Evolutionary conservation across 2,888 invertebrate genomes (phyloP).

Genomic region (Drosophila lutescens): DNA sequence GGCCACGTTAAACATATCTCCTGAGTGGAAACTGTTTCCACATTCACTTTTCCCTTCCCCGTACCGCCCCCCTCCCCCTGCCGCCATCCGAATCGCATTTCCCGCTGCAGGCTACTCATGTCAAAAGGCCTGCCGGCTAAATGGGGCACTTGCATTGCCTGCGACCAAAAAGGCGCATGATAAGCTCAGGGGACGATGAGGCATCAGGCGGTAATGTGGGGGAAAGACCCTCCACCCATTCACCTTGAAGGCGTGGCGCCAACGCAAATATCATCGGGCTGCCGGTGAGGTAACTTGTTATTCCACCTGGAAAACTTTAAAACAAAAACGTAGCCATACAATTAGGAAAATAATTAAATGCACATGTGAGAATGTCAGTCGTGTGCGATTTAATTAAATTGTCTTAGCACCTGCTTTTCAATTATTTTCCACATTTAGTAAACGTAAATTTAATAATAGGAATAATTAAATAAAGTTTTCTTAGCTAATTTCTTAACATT

Average conservation of each 20-base stretch:
- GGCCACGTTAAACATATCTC: slow-evolving; percentile 67
- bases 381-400: slow-evolving; percentile 2
- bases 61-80: not conserved
- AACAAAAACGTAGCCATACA: not conserved
- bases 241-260: slow-evolving; percentile 15
- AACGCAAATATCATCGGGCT: not conserved
- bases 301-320: slow-evolving; percentile 8
- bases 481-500: too few relatives aligned
- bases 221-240: not conserved
- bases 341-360: slow-evolving; percentile 10
- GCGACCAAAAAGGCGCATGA: slow-evolving; percentile 34
- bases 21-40: slow-evolving; percentile 70
- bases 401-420: slow-evolving; percentile 8
- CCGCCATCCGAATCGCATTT: not conserved
- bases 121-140: slow-evolving; percentile 60
- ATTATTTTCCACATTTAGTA: slow-evolving; percentile 10
- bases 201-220: not conserved
- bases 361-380: not conserved
- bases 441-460: not conserved
- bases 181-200: slow-evolving; percentile 2
- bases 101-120: slow-evolving; percentile 39
- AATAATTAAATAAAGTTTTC: too few relatives aligned
- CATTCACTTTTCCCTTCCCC: slow-evolving; percentile 25
- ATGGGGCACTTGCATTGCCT: slow-evolving; percentile 61
- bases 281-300: slow-evolving; percentile 1